A percentile compares a stretch with the other conserved stretches of the same genome.
Evolutionary conservation across 2,888 invertebrate species (phyloP).

Genomic region (Trachelus troglodyta): DNA sequence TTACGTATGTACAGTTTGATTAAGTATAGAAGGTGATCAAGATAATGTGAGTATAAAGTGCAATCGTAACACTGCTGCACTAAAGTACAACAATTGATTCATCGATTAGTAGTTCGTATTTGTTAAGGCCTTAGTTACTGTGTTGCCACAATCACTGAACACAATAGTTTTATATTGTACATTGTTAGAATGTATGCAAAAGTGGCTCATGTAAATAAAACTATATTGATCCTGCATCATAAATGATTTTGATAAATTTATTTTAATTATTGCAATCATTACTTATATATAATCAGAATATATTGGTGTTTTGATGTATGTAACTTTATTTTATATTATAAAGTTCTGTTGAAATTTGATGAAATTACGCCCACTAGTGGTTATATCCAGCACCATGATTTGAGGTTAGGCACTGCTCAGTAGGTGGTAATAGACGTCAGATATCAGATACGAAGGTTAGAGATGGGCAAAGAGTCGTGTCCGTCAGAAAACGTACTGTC

Average conservation of each 20-base stretch:
- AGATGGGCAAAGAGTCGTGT: background rate
- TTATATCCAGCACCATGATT: background rate
- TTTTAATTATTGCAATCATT: background rate
- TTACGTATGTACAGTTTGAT: background rate
- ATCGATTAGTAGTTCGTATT: background rate
- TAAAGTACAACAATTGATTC: slow-evolving; percentile 1
- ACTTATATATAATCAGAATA: background rate
- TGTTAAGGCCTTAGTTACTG: background rate
- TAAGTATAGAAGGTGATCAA: background rate
- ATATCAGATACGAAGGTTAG: background rate
- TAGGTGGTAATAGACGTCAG: background rate
- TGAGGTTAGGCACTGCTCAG: background rate
- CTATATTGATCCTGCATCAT: background rate
- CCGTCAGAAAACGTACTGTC: too few relatives aligned
- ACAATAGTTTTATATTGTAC: slow-evolving; percentile 22
- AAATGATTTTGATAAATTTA: background rate
- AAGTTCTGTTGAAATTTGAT: background rate
- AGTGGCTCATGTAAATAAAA: slow-evolving; percentile 15
- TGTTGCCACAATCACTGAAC: slow-evolving; percentile 1
- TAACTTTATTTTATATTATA: background rate
- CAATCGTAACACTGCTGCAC: background rate
- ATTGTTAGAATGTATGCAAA: slow-evolving; percentile 15
- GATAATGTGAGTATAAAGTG: background rate
- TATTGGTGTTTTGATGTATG: background rate
- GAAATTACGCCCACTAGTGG: background rate